Base-by-base conservation (phyloP, 2,797 vertebrate genomes). In the Eleutherodactylus coqui region DNA sequence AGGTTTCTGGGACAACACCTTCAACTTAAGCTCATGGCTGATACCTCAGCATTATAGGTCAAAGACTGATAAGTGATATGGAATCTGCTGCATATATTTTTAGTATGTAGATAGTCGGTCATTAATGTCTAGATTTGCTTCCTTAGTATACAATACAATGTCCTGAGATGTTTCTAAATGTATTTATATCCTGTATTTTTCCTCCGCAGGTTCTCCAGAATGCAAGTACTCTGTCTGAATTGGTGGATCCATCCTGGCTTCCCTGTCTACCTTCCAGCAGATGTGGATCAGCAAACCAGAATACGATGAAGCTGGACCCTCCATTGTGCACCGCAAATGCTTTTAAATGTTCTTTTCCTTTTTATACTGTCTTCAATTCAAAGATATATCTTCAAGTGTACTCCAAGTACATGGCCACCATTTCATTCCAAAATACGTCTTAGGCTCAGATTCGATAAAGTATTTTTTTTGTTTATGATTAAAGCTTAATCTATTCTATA, bases 201-300 rank as follows among this genome's bases (percentile, higher is more conserved):
- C 77, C 81, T 90, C 69, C 69, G 0, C 0, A 94, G 92, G 86
- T 77, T n/a, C 98, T 60, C 98, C 98, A 0, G 98, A 99, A 91
- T 96, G 98, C 91, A 99, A 99, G 89, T 99, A 99, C 92, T 99
- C 98, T 0, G 98, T 99, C 60, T 99, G 98, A 97, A 99, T 99
- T 5, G 98, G 98, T 0, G 98, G 98, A 47, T 99, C 98, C 88
- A 98, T 99, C 92, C 94, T 98, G 92, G 97, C 97, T 32, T 99
- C 98, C 1, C 93, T 99, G 80, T 99, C 97, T 88, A 99, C 98
- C 86, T 99, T 99, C 94, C 98, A 99, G 95, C 97, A 98, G 95
- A 99, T 99, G 98, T 99, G 98, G 98, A 99, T 99, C 94, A 98
- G 97, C 93, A 99, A 99, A 91, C 97, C 97, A 92, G 97, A 99